Evolutionary conservation across 2,888 invertebrate genomes (phyloP).

Genomic region (Acleris holmiana): DNA sequence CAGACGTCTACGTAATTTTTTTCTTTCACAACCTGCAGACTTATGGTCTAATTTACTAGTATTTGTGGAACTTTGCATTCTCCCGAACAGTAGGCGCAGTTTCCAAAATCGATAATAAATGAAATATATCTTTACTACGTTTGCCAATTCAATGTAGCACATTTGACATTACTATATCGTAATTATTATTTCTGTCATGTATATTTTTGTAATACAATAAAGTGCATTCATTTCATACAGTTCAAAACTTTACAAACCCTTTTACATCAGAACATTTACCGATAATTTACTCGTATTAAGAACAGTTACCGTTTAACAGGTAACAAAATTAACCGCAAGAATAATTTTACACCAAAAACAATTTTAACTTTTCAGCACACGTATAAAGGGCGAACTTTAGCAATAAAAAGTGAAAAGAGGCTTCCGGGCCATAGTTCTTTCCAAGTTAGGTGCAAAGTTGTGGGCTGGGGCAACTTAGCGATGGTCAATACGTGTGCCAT

Average conservation of each 20-base stretch:
- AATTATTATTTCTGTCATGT: no score
- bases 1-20: constrained; percentile 41
- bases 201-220: no score
- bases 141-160: no score
- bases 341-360: constrained; percentile 48
- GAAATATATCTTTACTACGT: no score
- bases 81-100: not conserved
- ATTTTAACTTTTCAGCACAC: constrained; percentile 67
- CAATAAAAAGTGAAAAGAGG: constrained; percentile 76
- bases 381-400: constrained; percentile 72
- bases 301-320: not conserved
- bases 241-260: no score
- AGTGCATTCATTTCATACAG: no score
- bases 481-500: constrained; percentile 54
- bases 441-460: constrained; percentile 73
- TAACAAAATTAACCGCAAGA: constrained; percentile 16
- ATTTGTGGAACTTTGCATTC: constrained; percentile 1
- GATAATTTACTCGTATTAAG: no score
- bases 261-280: no score
- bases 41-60: constrained; percentile 31
- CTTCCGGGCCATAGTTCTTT: constrained; percentile 70
- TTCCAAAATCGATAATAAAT: not conserved
- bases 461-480: constrained; percentile 64
- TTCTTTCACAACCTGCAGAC: constrained; percentile 29
- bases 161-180: no score